Evolutionary conservation across 2,888 invertebrate genomes (phyloP).

Genomic region (Eupithecia subfuscata): DNA sequence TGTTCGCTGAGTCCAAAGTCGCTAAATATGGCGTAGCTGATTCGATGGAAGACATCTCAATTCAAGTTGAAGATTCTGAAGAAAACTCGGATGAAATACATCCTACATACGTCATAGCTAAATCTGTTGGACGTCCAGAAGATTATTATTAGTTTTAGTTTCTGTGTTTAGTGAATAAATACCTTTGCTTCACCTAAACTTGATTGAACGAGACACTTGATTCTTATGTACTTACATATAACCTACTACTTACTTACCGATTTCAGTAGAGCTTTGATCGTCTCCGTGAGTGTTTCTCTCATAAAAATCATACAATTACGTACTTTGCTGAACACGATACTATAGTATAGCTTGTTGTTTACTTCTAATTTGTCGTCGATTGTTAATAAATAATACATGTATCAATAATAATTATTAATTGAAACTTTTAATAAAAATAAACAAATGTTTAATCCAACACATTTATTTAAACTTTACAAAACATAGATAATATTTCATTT

Average conservation of each 20-base stretch:
- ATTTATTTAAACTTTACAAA: background rate
- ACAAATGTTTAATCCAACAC: background rate
- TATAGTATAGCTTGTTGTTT: too few species aligned
- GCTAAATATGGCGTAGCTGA: constrained; percentile 57
- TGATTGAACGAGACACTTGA: too few species aligned
- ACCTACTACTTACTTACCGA: background rate
- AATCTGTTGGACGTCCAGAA: constrained; percentile 45
- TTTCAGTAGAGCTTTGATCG: background rate
- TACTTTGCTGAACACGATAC: background rate
- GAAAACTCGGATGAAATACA: constrained; percentile 38
- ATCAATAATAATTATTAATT: background rate
- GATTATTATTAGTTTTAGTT: constrained; percentile 33
- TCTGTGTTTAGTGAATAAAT: background rate
- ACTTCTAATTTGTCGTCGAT: background rate
- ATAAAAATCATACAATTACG: background rate
- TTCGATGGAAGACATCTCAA: constrained; percentile 9
- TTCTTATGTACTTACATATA: background rate
- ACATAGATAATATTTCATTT: background rate
- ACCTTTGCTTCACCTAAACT: background rate
- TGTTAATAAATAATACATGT: background rate
- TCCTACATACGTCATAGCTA: constrained; percentile 50
- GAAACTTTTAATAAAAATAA: background rate
- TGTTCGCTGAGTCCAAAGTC: constrained; percentile 69
- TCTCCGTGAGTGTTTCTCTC: background rate
- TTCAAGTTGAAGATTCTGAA: constrained; percentile 22